Evolutionary conservation across 1,140 invertebrate genomes (phyloP).

Genomic region (Pseudomyrmex sp.): DNA sequence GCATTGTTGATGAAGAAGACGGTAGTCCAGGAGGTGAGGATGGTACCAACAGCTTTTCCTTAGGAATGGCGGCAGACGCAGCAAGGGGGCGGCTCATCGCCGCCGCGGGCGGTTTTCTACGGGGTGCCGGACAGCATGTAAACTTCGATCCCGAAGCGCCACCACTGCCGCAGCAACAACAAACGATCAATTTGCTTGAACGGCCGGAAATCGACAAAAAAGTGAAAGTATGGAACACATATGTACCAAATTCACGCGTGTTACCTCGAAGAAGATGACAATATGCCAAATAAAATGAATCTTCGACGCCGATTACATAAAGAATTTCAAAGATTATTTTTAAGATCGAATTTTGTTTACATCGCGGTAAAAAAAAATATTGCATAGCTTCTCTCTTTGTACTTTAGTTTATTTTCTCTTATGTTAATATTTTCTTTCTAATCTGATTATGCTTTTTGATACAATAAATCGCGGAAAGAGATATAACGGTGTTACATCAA

Average conservation of each 20-base stretch:
- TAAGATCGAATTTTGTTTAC: background rate
- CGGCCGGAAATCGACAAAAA: constrained; percentile 86
- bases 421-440: constrained; percentile 5
- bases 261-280: background rate
- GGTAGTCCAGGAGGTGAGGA: constrained; percentile 24
- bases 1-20: constrained; percentile 80
- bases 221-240: constrained; percentile 84
- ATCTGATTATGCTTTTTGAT: background rate
- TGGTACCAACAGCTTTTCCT: constrained; percentile 57
- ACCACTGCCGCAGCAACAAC: constrained; percentile 75
- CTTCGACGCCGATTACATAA: background rate
- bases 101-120: constrained; percentile 76
- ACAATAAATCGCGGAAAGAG: background rate
- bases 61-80: constrained; percentile 75
- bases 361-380: too few species aligned
- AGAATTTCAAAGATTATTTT: background rate
- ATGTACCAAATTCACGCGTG: background rate
- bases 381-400: background rate
- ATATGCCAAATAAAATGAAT: background rate
- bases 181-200: constrained; percentile 81
- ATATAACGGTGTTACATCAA: background rate
- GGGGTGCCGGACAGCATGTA: constrained; percentile 73
- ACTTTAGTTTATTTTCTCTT: background rate
- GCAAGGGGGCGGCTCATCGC: constrained; percentile 49
- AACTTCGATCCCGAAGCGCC: constrained; percentile 82